A percentile compares a stretch with the other conserved stretches of the same genome.
Evolutionary conservation across 2,113 vertebrate genomes (phyloP).

Genomic region (Balaeniceps rex): DNA sequence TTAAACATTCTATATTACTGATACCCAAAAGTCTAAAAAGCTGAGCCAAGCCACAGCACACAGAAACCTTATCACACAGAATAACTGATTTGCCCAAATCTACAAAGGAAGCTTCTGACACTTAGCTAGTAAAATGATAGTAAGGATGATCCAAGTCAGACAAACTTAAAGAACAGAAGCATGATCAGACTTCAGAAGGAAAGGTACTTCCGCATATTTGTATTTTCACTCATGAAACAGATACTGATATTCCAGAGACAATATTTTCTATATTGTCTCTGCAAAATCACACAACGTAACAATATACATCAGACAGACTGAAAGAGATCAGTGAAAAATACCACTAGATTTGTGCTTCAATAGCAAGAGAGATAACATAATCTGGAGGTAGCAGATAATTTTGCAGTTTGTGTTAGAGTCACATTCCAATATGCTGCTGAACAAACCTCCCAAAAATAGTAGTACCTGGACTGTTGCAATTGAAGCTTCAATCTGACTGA

Average conservation of each 20-base stretch:
- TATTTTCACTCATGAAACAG: not conserved
- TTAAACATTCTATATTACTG: not conserved
- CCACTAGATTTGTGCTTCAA: no score
- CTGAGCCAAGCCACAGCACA: not conserved
- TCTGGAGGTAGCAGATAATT: not conserved
- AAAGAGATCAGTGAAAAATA: not conserved
- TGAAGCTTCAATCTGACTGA: constrained; percentile 93
- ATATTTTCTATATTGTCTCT: no score
- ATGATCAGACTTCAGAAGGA: not conserved
- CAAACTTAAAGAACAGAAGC: not conserved
- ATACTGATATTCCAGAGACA: not conserved
- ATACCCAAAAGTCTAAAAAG: not conserved
- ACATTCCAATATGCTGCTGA: not conserved
- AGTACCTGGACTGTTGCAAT: constrained; percentile 88
- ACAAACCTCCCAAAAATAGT: not conserved
- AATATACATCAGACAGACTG: not conserved
- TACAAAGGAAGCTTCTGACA: not conserved
- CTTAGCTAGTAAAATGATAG: not conserved
- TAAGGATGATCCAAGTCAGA: not conserved
- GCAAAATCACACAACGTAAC: not conserved
- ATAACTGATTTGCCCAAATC: not conserved
- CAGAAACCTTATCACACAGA: not conserved
- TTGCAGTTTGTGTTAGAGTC: not conserved
- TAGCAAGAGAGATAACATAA: not conserved
- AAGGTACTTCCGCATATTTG: not conserved